A percentile compares a stretch with the other conserved stretches of the same genome.
phyloP scores from a whole-genome alignment of 2,888 invertebrate species.

The Teinopalpus imperialis region DNA sequence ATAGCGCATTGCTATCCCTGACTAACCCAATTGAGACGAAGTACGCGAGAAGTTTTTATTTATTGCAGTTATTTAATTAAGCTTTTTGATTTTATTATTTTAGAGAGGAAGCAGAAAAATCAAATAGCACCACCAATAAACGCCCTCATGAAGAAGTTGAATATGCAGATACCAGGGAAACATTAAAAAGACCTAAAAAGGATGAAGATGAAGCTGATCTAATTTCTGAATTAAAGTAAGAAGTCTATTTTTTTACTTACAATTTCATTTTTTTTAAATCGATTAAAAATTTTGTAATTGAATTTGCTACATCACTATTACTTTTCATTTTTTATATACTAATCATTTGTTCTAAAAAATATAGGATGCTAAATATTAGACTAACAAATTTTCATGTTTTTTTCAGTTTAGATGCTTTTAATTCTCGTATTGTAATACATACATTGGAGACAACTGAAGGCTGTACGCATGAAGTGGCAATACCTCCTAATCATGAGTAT shows the following conservation, averaged over 20 bases:
- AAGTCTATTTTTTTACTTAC: slow-evolving; percentile 2
- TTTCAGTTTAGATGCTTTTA: slow-evolving; percentile 87
- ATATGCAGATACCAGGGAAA: slow-evolving; percentile 49
- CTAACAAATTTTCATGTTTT: slow-evolving; percentile 4
- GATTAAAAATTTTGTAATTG: not conserved
- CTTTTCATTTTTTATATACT: no score
- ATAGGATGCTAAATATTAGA: no score
- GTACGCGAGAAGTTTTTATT: no score
- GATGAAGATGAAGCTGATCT: slow-evolving; percentile 59
- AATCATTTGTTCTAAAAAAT: no score
- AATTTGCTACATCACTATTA: no score
- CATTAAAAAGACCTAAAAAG: slow-evolving; percentile 49
- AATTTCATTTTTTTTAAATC: not conserved
- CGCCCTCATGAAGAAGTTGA: slow-evolving; percentile 62
- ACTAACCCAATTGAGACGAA: no score
- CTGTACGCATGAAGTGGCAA: slow-evolving; percentile 97
- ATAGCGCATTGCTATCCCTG: no score
- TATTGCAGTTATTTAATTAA: not conserved
- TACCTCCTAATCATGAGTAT: slow-evolving; percentile 94
- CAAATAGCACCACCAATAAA: slow-evolving; percentile 44
- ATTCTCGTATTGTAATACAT: slow-evolving; percentile 92
- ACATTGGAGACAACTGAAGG: slow-evolving; percentile 94
- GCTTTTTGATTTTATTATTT: slow-evolving; percentile 21
- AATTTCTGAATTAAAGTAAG: slow-evolving; percentile 65
- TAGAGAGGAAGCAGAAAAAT: slow-evolving; percentile 38